Percentiles rank a stretch among this genome's conserved stretches.
Evolutionary conservation across 2,888 invertebrate genomes (phyloP).

Genomic region (Scaptomyza reducta): DNA sequence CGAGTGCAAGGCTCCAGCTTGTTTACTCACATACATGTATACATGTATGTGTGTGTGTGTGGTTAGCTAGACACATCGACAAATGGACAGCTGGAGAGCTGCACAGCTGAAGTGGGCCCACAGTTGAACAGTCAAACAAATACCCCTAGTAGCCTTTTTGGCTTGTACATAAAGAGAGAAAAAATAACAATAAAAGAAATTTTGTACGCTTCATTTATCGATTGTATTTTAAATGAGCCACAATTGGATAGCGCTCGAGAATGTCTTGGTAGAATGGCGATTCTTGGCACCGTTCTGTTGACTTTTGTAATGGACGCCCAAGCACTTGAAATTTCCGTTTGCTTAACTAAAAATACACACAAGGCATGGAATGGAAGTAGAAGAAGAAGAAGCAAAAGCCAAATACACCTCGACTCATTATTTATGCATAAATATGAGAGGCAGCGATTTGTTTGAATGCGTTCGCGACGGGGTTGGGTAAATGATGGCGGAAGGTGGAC

Average conservation of each 20-base stretch:
- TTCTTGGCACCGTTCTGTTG: conserved; percentile 46
- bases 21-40: background rate
- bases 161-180: background rate
- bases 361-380: conserved; percentile 10
- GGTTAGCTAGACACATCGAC: conserved; percentile 3
- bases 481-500: conserved; percentile 25
- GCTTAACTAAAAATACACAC: conserved; percentile 48
- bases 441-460: conserved; percentile 77
- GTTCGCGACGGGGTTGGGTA: background rate
- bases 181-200: conserved; percentile 24
- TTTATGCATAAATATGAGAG: conserved; percentile 78
- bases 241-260: conserved; percentile 32
- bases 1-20: background rate
- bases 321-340: conserved; percentile 62
- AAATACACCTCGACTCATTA: conserved; percentile 58
- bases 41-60: conserved; percentile 2
- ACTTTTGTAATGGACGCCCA: conserved; percentile 68
- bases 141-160: conserved; percentile 17
- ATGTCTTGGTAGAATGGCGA: conserved; percentile 16
- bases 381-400: conserved; percentile 8
- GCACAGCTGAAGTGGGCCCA: background rate
- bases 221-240: conserved; percentile 72
- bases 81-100: conserved; percentile 8
- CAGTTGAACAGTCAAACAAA: conserved; percentile 20
- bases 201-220: conserved; percentile 71